A percentile compares a stretch with the other conserved stretches of the same genome.
These are phyloP conservation scores for Hyphantria cunea DNA, from an alignment of 1,140 invertebrate genomes.

Conservation along the genomic window DNA sequence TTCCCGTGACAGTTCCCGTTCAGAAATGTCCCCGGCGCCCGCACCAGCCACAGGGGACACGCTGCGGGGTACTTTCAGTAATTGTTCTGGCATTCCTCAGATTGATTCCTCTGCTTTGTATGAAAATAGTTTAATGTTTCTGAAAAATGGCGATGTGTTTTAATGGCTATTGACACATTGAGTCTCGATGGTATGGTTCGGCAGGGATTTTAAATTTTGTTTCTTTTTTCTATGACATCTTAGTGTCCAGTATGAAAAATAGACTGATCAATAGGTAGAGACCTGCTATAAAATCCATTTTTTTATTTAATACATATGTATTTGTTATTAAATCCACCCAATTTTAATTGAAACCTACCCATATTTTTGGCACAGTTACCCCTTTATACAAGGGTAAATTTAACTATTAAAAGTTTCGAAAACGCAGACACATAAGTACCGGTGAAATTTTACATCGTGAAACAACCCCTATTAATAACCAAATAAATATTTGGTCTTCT, in stretches of 20 bases:
- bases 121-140: background rate
- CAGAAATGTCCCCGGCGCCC: conserved; percentile 66
- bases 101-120: background rate
- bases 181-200: conserved; percentile 24
- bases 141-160: background rate
- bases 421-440: too few relatives aligned
- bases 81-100: conserved; percentile 46
- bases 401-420: too few relatives aligned
- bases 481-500: too few relatives aligned
- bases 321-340: too few relatives aligned
- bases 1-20: conserved; percentile 56
- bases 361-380: too few relatives aligned
- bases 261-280: background rate
- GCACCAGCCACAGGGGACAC: conserved; percentile 56
- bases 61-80: conserved; percentile 52
- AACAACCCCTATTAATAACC: too few relatives aligned
- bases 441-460: too few relatives aligned
- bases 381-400: too few relatives aligned
- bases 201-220: conserved; percentile 20
- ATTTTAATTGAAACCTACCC: too few relatives aligned
- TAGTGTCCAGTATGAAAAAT: background rate
- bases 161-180: conserved; percentile 10
- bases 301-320: too few relatives aligned
- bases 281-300: too few relatives aligned
- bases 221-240: conserved; percentile 7